Base-by-base conservation (phyloP, 2,797 vertebrate genomes). In the Momotus momota region DNA sequence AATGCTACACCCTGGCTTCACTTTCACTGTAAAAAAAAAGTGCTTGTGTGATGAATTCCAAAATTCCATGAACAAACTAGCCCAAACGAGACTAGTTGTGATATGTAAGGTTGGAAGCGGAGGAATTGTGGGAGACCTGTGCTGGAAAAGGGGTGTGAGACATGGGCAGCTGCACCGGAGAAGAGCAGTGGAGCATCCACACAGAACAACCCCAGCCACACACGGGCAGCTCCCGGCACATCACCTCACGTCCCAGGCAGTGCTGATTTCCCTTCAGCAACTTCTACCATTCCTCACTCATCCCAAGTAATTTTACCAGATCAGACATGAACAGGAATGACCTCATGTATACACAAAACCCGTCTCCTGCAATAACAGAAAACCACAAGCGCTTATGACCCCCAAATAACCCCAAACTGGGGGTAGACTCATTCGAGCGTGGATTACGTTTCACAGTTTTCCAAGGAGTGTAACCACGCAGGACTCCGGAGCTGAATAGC, bases 1-100 rank as follows among this genome's bases (percentile, higher is more conserved):
- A 96, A 84, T 66, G 61, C 62, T 79, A 41, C 69, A 73, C 22
- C 23, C 18, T 55, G 31, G 58, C 82, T 90, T 78, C 35, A 25
- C 46, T 88, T 88, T 70, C 75, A 62, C 80, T 19, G 35, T 51
- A 51, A 81, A 86, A 95, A 95, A 92, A 88, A 93, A 78, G 89
- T 81, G 82, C 93, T 92, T 90, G 75, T 35, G 20, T 43, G 73
- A 66, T 48, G 45, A 79, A 95, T 96, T 94, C 90, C 77, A 79
- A 88, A 93, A 79, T 81, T 40, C 60, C 2, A 0, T 86, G 58
- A 89, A 33, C 62, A 48, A 81, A 33, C 35, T n/a, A 49, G 74
- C 45, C 69, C 52, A 21, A 70, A 83, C 1, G 23, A 91, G 60
- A 48, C 15, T 18, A 40, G n/a, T 38, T 73, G 49, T 9, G 51